phyloP scores from a whole-genome alignment of 2,888 invertebrate species.

The Sicus ferrugineus region DNA sequence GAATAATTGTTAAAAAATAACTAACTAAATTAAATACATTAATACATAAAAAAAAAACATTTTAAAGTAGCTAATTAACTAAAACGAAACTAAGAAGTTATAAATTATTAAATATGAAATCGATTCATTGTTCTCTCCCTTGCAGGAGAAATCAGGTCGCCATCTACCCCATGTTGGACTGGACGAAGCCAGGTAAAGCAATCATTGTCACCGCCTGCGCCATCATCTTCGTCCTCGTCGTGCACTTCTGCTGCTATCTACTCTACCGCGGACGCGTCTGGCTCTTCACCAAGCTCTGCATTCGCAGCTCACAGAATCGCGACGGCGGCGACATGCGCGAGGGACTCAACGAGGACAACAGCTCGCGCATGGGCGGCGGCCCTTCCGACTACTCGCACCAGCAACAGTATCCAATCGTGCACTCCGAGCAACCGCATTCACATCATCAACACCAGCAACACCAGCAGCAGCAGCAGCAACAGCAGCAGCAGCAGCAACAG shows the following conservation, averaged over 20 bases:
- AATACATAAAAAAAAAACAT: no score
- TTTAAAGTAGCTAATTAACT: no score
- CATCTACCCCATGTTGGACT: conserved; percentile 81
- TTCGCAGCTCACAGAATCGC: conserved; percentile 61
- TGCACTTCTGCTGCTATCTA: conserved; percentile 70
- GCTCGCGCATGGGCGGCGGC: conserved; percentile 59
- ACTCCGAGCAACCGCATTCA: conserved; percentile 55
- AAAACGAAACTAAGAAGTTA: no score
- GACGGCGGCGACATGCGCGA: conserved; percentile 62
- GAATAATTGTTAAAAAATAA: no score
- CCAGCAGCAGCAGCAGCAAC: conserved; percentile 43
- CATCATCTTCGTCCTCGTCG: conserved; percentile 68
- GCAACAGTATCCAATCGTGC: conserved; percentile 59
- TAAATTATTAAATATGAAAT: no score
- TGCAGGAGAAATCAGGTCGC: conserved; percentile 69
- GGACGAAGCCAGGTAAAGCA: conserved; percentile 73
- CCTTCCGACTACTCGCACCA: conserved; percentile 57
- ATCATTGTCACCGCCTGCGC: conserved; percentile 69
- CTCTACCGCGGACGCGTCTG: conserved; percentile 67
- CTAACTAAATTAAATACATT: no score
- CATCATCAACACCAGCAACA: conserved; percentile 45
- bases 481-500: conserved; percentile 40
- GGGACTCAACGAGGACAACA: conserved; percentile 60
- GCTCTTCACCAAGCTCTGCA: conserved; percentile 63
- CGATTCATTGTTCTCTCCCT: no score